Evolutionary conservation across 2,888 invertebrate species (phyloP).

Genomic region (Phorcus lineatus): DNA sequence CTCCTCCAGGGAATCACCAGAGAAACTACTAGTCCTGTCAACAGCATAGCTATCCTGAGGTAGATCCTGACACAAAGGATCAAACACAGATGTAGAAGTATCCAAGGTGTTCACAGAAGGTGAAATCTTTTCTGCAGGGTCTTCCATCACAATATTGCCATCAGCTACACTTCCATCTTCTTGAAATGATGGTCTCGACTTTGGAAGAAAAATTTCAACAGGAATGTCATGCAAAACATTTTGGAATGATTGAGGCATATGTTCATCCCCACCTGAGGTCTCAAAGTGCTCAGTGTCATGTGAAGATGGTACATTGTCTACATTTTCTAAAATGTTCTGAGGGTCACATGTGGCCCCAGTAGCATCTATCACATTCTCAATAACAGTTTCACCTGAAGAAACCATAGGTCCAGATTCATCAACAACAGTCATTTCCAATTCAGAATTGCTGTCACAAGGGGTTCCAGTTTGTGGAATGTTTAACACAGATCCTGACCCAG

Average conservation of each 20-base stretch:
- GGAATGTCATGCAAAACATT: background rate
- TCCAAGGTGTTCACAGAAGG: background rate
- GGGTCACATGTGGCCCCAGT: too few relatives aligned
- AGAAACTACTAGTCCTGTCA: conserved; percentile 24
- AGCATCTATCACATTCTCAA: background rate
- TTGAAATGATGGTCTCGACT: background rate
- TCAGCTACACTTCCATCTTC: background rate
- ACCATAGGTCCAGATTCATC: background rate
- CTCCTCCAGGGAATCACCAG: conserved; percentile 37
- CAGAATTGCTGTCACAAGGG: conserved; percentile 11
- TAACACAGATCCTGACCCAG: background rate
- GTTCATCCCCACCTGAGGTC: too few relatives aligned
- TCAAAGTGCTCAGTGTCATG: too few relatives aligned
- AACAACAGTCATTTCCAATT: conserved; percentile 1
- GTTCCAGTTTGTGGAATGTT: background rate
- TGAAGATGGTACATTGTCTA: too few relatives aligned
- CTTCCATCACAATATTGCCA: background rate
- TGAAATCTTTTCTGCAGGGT: background rate
- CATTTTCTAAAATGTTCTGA: too few relatives aligned
- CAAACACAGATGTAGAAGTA: background rate
- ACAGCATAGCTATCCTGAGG: background rate
- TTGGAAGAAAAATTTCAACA: conserved; percentile 16
- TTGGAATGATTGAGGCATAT: too few relatives aligned
- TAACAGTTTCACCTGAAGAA: background rate
- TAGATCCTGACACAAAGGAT: too few relatives aligned